Conservation (phyloP, 2,113 vertebrate species). For the Macquaria ambigua region DNA sequence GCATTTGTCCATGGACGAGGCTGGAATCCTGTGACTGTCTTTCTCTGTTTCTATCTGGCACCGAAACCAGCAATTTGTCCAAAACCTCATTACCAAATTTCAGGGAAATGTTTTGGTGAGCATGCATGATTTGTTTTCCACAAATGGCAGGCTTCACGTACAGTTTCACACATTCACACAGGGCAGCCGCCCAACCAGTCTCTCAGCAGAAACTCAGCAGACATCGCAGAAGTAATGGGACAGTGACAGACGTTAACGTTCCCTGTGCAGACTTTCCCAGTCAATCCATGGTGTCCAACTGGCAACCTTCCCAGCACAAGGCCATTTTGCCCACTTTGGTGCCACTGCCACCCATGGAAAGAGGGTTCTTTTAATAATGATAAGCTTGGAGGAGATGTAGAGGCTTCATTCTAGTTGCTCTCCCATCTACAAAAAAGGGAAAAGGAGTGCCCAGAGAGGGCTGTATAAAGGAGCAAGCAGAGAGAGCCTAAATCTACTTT, state of each 20-base stretch:
- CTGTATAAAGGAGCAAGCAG: constrained; percentile 39
- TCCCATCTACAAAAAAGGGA: constrained; percentile 37
- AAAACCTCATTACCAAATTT: constrained; percentile 29
- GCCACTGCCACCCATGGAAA: constrained; percentile 39
- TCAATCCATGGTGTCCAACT: constrained; percentile 45
- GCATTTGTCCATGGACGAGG: constrained; percentile 11
- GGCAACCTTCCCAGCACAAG: constrained; percentile 45
- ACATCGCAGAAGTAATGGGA: constrained; percentile 40
- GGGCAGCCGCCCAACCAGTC: constrained; percentile 9
- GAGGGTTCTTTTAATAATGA: constrained; percentile 20
- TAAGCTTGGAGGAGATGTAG: constrained; percentile 42
- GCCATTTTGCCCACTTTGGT: constrained; percentile 45
- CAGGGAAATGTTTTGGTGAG: constrained; percentile 13
- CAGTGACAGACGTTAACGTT: constrained; percentile 41
- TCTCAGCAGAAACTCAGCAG: constrained; percentile 43
- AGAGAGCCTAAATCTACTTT: constrained; percentile 63
- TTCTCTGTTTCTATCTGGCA: constrained; percentile 8
- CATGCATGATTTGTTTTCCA: not conserved
- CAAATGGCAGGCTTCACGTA: not conserved
- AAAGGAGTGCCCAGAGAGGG: constrained; percentile 13
- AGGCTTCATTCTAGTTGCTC: constrained; percentile 40
- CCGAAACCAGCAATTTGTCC: not conserved
- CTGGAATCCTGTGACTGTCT: not conserved
- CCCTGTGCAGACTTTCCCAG: constrained; percentile 34
- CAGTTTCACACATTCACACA: constrained; percentile 7